Base-by-base conservation (phyloP, 2,113 vertebrate species). In the Oryzias curvinotus region DNA sequence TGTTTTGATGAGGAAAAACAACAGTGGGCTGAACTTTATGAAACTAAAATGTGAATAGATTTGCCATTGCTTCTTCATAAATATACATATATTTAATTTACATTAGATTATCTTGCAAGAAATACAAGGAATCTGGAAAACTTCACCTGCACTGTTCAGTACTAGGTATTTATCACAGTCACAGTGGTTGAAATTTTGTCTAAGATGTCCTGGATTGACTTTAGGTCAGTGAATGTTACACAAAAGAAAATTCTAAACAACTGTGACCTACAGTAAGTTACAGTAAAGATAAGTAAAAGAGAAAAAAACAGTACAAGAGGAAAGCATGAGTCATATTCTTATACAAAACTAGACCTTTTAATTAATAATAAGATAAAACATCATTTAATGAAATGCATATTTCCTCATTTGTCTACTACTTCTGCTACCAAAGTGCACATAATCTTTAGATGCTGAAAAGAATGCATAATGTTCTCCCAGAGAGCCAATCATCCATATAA, bases 361-460 rank as follows among this genome's bases (percentile, higher is more conserved):
- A 92, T 93, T 91, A 92, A 92, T 92, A 91, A 90, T 90, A 80
- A 89, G 88, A 92, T 91, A 88, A 91, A 91, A 90, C 73, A 92
- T 91, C 90, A 91, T 89, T 90, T 90, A 91, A 92, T 90, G 79
- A 91, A 83, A 89, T 73, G 88, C 83, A 85, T 88, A 86, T 91
- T 92, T 92, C 85, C 84, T 91, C 74, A 26, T 87, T 84, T 84
- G 87, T 75, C 81, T 82, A 66, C 73, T 84, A 83, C 86, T 71
- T 86, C 82, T 86, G 85, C 80, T 77, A 70, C 85, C 81, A 77
- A 73, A 50, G 1, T 71, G 77, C 78, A 86, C 80, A 75, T 87
- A 47, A 93, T 84, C 84, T 85, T 89, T 90, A 87, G 88, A 83
- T 68, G 80, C 84, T 89, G 88, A 84, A 90, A 93, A 79, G 73